Evolutionary conservation across 2,113 vertebrate genomes (phyloP), one percentile per base, ranked within the genome.

Genomic region (Mugil cephalus): DNA sequence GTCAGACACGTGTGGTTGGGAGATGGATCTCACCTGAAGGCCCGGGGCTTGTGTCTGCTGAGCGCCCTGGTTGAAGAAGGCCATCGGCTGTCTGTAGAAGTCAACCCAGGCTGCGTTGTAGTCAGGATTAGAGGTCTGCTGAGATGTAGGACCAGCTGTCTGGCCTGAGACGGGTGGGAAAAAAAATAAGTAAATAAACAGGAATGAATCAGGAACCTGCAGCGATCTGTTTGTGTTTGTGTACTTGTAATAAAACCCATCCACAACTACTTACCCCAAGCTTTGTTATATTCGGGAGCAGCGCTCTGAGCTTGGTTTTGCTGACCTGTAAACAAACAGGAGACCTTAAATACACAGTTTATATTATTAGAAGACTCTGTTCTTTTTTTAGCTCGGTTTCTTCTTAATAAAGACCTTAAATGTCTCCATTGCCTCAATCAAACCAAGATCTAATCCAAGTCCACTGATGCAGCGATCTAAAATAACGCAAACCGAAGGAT

Each of bases 11-110:
- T 62, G 21, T 19, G 12, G 54, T 30, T 30, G 24, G 1, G 30
- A 1, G 17, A 4, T 3, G 1, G 1, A 19, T 53, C 55, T 77
- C 85, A 99, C 98, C 97, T 98, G 98, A 87, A 94, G 93, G 93
- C 96, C 95, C 56, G 96, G 96, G 89, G 96, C 93, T 94, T 96
- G 96, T 30, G 96, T 95, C 79, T 98, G 96, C 90, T 96, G 97
- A 81, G 95, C 77, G 19, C 96, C 96, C 92, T 99, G 98, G 88
- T 96, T 96, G 7, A 98, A 99, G 93, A 96, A 98, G 55, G 96
- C 96, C 60, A 96, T 95, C 58, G 98, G 97, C 93, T 99, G 98
- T 87, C 97, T 91, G 94, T 99, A 99, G 74, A 98, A 98, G 85
- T 99, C 97, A 7, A 96, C 96, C 98, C 98, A 99, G 85, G 96